Percentiles rank a stretch among this genome's conserved stretches.
Evolutionary conservation across 2,888 invertebrate genomes (phyloP).

Genomic region (Celastrina argiolus): DNA sequence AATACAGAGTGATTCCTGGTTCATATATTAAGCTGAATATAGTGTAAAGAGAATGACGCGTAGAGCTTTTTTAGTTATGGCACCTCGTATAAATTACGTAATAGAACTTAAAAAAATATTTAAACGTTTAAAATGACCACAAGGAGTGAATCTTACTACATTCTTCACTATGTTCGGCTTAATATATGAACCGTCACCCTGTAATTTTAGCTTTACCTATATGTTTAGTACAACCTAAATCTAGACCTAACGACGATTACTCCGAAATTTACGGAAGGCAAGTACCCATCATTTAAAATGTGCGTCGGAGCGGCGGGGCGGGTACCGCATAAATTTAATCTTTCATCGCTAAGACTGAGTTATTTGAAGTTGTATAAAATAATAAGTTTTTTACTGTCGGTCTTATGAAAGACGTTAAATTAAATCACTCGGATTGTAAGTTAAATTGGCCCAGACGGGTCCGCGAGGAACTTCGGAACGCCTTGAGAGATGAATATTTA

Average conservation of each 20-base stretch:
- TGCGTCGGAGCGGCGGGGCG: not conserved
- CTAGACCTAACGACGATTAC: not conserved
- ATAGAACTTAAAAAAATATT: no score
- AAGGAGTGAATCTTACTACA: no score
- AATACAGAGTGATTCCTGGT: no score
- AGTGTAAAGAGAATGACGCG: no score
- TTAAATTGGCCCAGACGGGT: slow-evolving; percentile 16
- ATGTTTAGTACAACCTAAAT: no score
- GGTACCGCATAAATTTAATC: not conserved
- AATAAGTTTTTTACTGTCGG: slow-evolving; percentile 15
- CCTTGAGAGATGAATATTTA: not conserved
- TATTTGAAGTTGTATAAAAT: slow-evolving; percentile 11
- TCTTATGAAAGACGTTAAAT: slow-evolving; percentile 16
- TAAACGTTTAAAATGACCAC: no score
- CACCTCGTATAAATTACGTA: no score
- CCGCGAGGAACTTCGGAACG: not conserved
- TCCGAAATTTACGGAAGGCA: not conserved
- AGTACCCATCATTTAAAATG: not conserved
- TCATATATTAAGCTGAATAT: no score
- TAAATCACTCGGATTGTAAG: slow-evolving; percentile 15
- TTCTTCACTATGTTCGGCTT: no score
- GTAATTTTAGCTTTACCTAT: no score
- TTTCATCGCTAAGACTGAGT: slow-evolving; percentile 5
- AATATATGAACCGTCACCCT: no score
- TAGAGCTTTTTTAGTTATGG: no score